Evolutionary conservation across 2,888 invertebrate genomes (phyloP).

Genomic region (Pollenia amentaria): DNA sequence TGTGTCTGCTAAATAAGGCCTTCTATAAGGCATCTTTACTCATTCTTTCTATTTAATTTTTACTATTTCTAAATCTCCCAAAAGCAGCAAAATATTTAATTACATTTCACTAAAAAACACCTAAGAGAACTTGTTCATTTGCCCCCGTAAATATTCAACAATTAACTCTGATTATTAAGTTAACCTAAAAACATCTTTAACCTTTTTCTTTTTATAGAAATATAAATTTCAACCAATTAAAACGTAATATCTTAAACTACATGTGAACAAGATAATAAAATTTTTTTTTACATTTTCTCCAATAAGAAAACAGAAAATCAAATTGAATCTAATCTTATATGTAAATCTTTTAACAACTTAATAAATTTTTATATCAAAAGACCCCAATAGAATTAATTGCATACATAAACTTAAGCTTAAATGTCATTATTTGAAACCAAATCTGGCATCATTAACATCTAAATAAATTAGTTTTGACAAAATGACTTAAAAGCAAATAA

Average conservation of each 20-base stretch:
- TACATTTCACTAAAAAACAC: too few relatives aligned
- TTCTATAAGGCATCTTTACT: too few relatives aligned
- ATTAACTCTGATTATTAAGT: too few relatives aligned
- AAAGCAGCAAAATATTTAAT: too few relatives aligned
- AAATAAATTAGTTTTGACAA: slow-evolving; percentile 20
- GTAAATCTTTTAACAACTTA: slow-evolving; percentile 3
- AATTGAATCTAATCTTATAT: slow-evolving; percentile 1
- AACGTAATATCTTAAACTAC: neutral
- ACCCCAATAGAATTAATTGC: neutral
- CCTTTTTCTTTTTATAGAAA: too few relatives aligned
- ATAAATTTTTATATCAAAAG: slow-evolving; percentile 3
- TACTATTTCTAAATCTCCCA: too few relatives aligned
- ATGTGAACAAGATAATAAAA: slow-evolving; percentile 1
- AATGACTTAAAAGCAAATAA: slow-evolving; percentile 30
- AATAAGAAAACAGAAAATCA: slow-evolving; percentile 18
- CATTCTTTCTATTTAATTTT: too few relatives aligned
- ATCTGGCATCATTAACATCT: neutral
- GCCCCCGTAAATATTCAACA: neutral
- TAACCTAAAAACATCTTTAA: too few relatives aligned
- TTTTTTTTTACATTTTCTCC: neutral
- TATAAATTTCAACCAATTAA: slow-evolving; percentile 8
- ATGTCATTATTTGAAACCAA: slow-evolving; percentile 22
- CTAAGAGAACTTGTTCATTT: neutral
- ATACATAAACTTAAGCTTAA: slow-evolving; percentile 26
- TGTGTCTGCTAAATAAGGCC: too few relatives aligned